A percentile compares a stretch with the other conserved stretches of the same genome.
phyloP scores from a whole-genome alignment of 2,888 invertebrate species.

The Iphiclides podalirius region DNA sequence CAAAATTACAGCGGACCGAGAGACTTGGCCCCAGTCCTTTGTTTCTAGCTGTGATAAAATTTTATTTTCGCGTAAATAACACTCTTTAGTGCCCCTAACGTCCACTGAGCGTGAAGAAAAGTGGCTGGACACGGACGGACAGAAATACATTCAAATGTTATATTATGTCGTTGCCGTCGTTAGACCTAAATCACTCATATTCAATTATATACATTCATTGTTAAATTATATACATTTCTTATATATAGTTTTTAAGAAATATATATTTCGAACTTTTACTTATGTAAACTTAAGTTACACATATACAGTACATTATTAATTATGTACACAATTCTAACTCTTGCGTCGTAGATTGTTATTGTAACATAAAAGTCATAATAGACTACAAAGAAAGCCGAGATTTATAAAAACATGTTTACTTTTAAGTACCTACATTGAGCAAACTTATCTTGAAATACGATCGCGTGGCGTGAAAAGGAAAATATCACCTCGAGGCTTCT shows the following conservation, averaged over 20 bases:
- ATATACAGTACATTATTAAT: too few relatives aligned
- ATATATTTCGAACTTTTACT: too few relatives aligned
- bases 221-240: too few relatives aligned
- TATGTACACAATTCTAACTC: too few relatives aligned
- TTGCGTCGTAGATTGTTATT: too few relatives aligned
- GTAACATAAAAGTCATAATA: too few relatives aligned
- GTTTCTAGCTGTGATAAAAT: slow-evolving; percentile 40
- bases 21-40: slow-evolving; percentile 31
- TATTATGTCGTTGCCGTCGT: too few relatives aligned
- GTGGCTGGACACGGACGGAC: slow-evolving; percentile 2
- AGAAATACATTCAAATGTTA: slow-evolving; percentile 1
- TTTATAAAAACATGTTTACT: slow-evolving; percentile 16
- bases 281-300: too few relatives aligned
- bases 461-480: neutral
- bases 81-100: slow-evolving; percentile 30
- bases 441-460: slow-evolving; percentile 12
- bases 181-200: too few relatives aligned
- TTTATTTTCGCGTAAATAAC: slow-evolving; percentile 43
- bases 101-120: slow-evolving; percentile 25
- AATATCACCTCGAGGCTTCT: neutral
- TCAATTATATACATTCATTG: too few relatives aligned
- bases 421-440: neutral
- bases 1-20: slow-evolving; percentile 11
- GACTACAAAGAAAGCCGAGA: neutral
- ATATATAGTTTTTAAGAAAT: too few relatives aligned